These are phyloP conservation scores for Nomada goodeniana DNA, from an alignment of 2,888 invertebrate species.

Conservation along the genomic window DNA sequence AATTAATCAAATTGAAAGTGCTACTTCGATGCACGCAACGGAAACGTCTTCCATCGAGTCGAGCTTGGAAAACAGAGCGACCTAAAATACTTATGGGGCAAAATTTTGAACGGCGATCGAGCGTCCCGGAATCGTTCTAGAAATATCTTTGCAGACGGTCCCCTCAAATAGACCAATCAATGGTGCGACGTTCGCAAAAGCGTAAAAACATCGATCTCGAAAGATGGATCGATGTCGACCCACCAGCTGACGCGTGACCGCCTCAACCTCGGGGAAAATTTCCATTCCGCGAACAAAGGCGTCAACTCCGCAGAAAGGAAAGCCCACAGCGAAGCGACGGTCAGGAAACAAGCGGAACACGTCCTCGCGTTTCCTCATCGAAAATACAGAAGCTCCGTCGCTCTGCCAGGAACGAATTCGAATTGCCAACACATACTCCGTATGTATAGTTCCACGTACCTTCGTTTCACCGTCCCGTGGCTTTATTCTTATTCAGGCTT, in stretches of 20 bases:
- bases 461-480: too few relatives aligned
- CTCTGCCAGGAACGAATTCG: constrained; percentile 9
- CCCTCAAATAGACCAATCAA: constrained; percentile 11
- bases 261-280: constrained; percentile 15
- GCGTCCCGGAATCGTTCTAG: constrained; percentile 13
- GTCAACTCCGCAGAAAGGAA: constrained; percentile 4
- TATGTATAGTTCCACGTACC: background rate
- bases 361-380: constrained; percentile 40
- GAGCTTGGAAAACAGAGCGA: constrained; percentile 48
- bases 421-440: background rate
- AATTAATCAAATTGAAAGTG: too few relatives aligned
- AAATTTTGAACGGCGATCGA: constrained; percentile 37
- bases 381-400: constrained; percentile 45
- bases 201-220: constrained; percentile 1
- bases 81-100: constrained; percentile 38
- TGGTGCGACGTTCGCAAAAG: background rate
- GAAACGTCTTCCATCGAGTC: constrained; percentile 13
- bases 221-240: constrained; percentile 29
- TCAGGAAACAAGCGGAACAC: constrained; percentile 29
- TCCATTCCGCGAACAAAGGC: constrained; percentile 11
- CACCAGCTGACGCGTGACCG: constrained; percentile 15
- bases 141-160: constrained; percentile 9
- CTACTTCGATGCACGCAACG: background rate
- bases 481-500: too few relatives aligned
- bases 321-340: background rate